Evolutionary conservation across 2,888 invertebrate species (phyloP).

Genomic region (Amaurobius ferox): DNA sequence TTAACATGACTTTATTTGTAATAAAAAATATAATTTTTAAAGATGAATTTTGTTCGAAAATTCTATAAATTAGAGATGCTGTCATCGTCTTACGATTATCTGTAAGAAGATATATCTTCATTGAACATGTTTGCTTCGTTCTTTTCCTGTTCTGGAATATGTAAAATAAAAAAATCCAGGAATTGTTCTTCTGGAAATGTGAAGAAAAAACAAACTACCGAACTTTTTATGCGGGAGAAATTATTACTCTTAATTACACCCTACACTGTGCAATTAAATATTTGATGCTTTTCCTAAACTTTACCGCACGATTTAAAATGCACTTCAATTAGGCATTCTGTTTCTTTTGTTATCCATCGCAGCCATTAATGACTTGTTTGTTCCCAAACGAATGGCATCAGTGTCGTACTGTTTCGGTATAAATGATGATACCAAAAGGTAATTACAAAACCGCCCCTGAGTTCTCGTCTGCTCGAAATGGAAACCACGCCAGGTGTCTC

Average conservation of each 20-base stretch:
- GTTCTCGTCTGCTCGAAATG: constrained; percentile 48
- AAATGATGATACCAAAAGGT: constrained; percentile 58
- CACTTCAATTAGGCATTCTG: constrained; percentile 1
- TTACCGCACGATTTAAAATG: background rate
- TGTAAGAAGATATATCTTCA: too few species aligned
- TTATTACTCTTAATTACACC: background rate
- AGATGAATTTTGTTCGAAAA: too few species aligned
- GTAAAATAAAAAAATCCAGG: too few species aligned
- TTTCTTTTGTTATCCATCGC: background rate
- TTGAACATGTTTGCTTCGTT: too few species aligned
- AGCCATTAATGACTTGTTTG: constrained; percentile 15
- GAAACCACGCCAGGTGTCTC: constrained; percentile 57
- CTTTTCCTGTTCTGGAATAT: too few species aligned
- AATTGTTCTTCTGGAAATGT: too few species aligned
- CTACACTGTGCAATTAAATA: background rate
- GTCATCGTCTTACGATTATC: too few species aligned
- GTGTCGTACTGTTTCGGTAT: constrained; percentile 13
- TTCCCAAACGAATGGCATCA: constrained; percentile 2
- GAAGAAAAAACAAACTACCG: too few species aligned
- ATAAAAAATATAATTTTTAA: too few species aligned
- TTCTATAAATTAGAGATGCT: too few species aligned
- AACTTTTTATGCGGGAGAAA: background rate
- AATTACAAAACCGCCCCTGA: constrained; percentile 63
- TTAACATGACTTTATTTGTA: too few species aligned
- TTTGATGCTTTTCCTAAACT: background rate